A percentile compares a stretch with the other conserved stretches of the same genome.
Conservation (phyloP, 1,140 invertebrate genomes). For the Ceratosolen fusciceps region DNA sequence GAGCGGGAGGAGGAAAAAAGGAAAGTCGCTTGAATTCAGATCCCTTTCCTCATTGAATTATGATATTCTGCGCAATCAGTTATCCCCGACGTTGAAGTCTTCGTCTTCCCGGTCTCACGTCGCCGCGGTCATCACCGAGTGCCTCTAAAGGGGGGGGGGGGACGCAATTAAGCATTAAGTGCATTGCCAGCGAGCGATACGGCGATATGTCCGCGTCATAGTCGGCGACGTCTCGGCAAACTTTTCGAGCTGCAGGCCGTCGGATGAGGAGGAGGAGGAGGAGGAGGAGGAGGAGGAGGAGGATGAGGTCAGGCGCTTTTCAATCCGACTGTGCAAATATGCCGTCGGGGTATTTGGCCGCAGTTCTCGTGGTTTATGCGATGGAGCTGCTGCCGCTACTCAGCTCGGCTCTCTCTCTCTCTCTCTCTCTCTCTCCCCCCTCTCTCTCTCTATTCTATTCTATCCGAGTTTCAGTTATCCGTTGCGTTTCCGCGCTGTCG, state of each 20-base stretch:
- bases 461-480: no score
- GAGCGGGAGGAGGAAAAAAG: neutral
- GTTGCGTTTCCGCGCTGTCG: no score
- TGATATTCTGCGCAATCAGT: constrained; percentile 29
- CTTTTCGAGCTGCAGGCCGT: neutral
- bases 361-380: constrained; percentile 8
- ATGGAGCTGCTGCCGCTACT: no score
- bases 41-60: constrained; percentile 33
- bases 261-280: no score
- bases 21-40: neutral
- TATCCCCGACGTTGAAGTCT: neutral
- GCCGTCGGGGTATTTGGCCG: neutral
- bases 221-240: constrained; percentile 11
- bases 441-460: no score
- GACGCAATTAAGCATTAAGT: constrained; percentile 48
- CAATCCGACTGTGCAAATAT: constrained; percentile 27
- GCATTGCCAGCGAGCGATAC: constrained; percentile 36
- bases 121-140: constrained; percentile 39
- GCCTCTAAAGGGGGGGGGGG: constrained; percentile 30
- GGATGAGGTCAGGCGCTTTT: no score
- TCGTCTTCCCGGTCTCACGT: constrained; percentile 10
- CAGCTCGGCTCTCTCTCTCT: neutral
- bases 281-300: no score
- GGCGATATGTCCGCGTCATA: constrained; percentile 8
- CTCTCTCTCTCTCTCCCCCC: no score